These are phyloP conservation scores for Oscheius sp. DNA, from an alignment of 2,888 invertebrate species.

Conservation along the genomic window DNA sequence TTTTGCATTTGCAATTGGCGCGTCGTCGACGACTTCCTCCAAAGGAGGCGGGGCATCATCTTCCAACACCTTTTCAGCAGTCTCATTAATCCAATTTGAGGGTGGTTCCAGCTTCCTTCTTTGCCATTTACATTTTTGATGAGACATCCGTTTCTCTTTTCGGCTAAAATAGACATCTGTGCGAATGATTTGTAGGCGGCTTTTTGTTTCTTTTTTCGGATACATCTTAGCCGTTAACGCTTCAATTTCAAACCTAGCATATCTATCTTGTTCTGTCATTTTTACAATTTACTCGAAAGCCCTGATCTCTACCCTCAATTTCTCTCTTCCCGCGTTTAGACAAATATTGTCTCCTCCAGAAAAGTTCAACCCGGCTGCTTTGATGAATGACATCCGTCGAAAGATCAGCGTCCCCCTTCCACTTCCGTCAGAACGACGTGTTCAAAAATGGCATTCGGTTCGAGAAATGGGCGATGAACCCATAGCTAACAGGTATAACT, in stretches of 20 bases:
- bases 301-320: not conserved
- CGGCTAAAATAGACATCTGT: too few relatives aligned
- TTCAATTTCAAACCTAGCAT: too few relatives aligned
- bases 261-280: not conserved
- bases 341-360: not conserved
- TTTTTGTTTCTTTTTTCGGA: too few relatives aligned
- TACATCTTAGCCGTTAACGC: too few relatives aligned
- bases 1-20: slow-evolving; percentile 29
- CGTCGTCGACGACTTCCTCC: slow-evolving; percentile 22
- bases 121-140: not conserved
- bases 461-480: slow-evolving; percentile 45
- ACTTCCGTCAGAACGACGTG: slow-evolving; percentile 36
- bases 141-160: not conserved
- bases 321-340: not conserved
- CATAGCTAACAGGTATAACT: not conserved
- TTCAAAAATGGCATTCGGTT: slow-evolving; percentile 55
- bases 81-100: not conserved
- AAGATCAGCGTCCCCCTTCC: slow-evolving; percentile 55
- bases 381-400: slow-evolving; percentile 50
- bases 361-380: not conserved
- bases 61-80: not conserved
- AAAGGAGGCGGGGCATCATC: not conserved
- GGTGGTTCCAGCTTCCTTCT: not conserved
- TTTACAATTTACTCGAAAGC: not conserved
- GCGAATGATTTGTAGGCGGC: too few relatives aligned